Evolutionary conservation across 2,113 vertebrate genomes (phyloP), one percentile per base, ranked within the genome.

Genomic region (Glareola pratincola): DNA sequence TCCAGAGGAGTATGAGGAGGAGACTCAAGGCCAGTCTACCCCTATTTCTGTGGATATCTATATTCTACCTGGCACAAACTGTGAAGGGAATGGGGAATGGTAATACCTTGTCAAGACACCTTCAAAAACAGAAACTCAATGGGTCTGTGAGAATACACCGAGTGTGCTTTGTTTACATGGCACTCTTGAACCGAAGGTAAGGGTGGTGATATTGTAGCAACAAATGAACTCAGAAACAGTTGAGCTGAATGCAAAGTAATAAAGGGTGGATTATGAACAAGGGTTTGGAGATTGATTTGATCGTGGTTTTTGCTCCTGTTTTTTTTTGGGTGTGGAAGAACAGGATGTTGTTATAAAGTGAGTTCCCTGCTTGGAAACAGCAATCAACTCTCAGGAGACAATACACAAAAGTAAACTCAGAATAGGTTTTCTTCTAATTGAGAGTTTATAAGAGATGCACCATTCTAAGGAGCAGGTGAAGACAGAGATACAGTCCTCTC

Each of bases 401-500:
- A 39, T 18, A 62, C 14, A 72, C 4, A 54, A 57, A 90, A 85
- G 34, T 57, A 85, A 92, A 88, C 23, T 74, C 41, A 79, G 71
- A 79, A 88, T n/a, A 85, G 3, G 5, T 73, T 93, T 91, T 88
- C 39, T 89, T 85, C 56, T 92, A 92, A 87, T 36, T 68, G 39
- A 84, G 6, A 67, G 22, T 60, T 75, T 85, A 37, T 68, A 95
- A 68, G 51, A 59, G 12, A 67, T 64, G 39, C 24, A 30, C 73
- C 20, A 51, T 92, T 80, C 57, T 91, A 95, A 87, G 50, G 57
- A 94, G 48, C 41, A 85, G 69, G 43, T 87, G 59, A 92, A 95
- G 43, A 68, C 17, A 64, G 34, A 85, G 60, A 76, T 88, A 66
- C 16, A 92, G 34, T 73, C 76, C 16, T 34, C 66, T 87, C 54